A percentile compares a stretch with the other conserved stretches of the same genome.
These are phyloP conservation scores for Potorous gilbertii DNA, from an alignment of 2,797 vertebrate genomes.

Conservation along the genomic window DNA sequence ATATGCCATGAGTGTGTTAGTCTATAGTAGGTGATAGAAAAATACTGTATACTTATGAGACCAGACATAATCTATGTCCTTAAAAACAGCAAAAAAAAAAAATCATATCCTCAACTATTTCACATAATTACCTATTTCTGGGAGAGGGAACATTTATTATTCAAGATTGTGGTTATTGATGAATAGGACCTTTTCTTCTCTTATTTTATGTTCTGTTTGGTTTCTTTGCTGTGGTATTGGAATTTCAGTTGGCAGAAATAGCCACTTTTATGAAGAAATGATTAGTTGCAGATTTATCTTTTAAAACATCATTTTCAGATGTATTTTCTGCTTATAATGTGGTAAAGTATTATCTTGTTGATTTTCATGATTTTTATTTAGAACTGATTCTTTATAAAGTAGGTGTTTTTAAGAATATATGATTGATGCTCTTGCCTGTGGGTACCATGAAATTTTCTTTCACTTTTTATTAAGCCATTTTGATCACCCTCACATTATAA, in stretches of 20 bases:
- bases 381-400: not conserved
- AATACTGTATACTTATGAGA: not conserved
- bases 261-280: not conserved
- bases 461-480: slow-evolving; percentile 70
- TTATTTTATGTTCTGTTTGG: not conserved
- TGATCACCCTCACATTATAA: slow-evolving; percentile 75
- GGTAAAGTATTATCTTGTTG: not conserved
- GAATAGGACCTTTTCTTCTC: not conserved
- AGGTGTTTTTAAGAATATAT: not conserved
- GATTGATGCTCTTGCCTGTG: not conserved
- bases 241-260: not conserved
- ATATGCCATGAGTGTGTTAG: not conserved
- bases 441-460: not conserved
- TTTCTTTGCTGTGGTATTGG: not conserved
- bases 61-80: not conserved
- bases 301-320: not conserved
- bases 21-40: not conserved
- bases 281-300: not conserved
- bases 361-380: not conserved
- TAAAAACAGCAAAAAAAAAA: not conserved
- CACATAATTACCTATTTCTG: not conserved
- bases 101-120: not conserved
- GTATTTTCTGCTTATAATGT: not conserved
- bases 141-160: not conserved
- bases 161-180: not conserved